Percentiles rank a stretch among this genome's conserved stretches.
Evolutionary conservation across 2,113 vertebrate genomes (phyloP).

Genomic region (Sinocyclocheilus rhinocerous): DNA sequence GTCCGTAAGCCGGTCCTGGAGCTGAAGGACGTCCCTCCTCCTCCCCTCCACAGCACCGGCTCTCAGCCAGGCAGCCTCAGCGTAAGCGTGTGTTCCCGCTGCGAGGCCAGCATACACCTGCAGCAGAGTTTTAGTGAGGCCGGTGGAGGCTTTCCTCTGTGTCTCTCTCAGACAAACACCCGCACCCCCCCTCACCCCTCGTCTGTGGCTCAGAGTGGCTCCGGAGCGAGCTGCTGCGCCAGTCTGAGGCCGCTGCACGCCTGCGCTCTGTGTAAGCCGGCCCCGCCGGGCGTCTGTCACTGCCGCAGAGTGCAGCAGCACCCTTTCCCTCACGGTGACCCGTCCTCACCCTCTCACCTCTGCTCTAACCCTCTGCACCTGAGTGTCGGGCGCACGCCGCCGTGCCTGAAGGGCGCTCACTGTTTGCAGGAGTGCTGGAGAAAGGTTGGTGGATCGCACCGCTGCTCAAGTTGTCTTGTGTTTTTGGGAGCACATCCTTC

Average conservation of each 20-base stretch:
- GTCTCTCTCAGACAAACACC: conserved; percentile 58
- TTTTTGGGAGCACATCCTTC: neutral
- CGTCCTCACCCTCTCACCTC: conserved; percentile 79
- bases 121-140: conserved; percentile 36
- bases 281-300: no score
- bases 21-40: conserved; percentile 88
- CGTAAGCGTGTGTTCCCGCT: conserved; percentile 93
- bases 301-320: conserved; percentile 34
- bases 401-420: conserved; percentile 68
- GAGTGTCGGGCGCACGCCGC: no score
- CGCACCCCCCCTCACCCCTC: conserved; percentile 17
- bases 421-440: conserved; percentile 89
- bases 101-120: conserved; percentile 62
- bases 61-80: conserved; percentile 79
- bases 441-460: conserved; percentile 85
- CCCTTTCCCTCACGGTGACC: conserved; percentile 73
- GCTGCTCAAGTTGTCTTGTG: neutral
- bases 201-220: neutral
- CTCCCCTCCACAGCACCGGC: conserved; percentile 76
- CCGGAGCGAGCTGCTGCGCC: neutral
- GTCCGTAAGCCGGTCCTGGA: conserved; percentile 83
- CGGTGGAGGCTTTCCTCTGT: conserved; percentile 74
- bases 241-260: conserved; percentile 58
- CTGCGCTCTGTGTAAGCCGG: conserved; percentile 57
- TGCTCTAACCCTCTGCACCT: conserved; percentile 86